Base-by-base conservation (phyloP, 2,888 invertebrate species). In the Lasioglossum vierecki region DNA sequence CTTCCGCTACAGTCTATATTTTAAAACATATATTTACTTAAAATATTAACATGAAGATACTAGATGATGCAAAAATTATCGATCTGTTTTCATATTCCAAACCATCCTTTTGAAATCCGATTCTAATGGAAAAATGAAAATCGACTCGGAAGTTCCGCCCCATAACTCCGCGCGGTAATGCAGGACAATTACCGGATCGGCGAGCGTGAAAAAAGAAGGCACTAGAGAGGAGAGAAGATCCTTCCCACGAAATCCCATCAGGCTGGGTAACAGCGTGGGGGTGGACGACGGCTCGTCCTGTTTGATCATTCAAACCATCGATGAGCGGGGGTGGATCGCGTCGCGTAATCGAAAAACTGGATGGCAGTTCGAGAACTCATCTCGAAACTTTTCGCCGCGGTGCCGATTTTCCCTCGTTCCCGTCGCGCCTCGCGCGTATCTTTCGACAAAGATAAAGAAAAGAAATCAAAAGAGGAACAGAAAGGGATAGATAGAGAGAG, bases 371-470 rank as follows among this genome's bases (percentile, higher is more conserved):
- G 46, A 57, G 78, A 78, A 72, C 53, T 77, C 46, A 46, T 44
- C 76, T 57, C 35, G 75, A 75, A 78, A 79, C 41, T 78, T 80
- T 78, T 66, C 71, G 44, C 57, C 77, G 79, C 68, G 73, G 75
- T 73, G 79, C 81, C 76, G 84, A 79, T 83, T 84, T 84, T 66
- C 63, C 79, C 46, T 53, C 79, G 76, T 85, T 75, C 74, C 79
- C 53, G 41, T 68, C 82, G 85, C 73, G 83, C 77, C 30, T 15
- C 86, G 82, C 84, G 82, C 18, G 78, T 84, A 73, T 82, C 85
- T 82, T 76, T 84, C 73, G 81, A 80, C 66, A 79, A 66, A 83
- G 46, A 66, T 53, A 68, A 81, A 83, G 39, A 39, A 73, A 80
- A 41, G 83, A 39, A 74, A 79, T 82, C 77, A 74, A 72, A 74